These are phyloP conservation scores for Limnothrissa miodon DNA, from an alignment of 2,113 vertebrate species.

Conservation along the genomic window DNA sequence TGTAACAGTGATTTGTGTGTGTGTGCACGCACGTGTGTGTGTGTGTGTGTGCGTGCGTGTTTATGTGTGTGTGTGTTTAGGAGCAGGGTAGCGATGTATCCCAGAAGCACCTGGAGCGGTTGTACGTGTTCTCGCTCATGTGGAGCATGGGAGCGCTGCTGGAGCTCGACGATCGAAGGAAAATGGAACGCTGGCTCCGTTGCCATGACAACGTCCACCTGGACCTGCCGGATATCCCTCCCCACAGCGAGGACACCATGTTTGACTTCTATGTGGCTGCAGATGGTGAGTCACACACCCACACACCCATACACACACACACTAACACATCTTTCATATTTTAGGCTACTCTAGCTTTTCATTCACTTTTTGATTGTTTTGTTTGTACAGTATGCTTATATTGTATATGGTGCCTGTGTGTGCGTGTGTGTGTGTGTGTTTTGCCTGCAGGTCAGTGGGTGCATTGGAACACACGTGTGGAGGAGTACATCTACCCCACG, in stretches of 20 bases:
- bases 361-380: no score
- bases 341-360: no score
- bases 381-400: no score
- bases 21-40: neutral
- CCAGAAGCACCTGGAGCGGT: constrained; percentile 76
- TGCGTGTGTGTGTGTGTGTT: constrained; percentile 9
- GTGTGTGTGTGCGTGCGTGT: neutral
- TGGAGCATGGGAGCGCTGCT: constrained; percentile 91
- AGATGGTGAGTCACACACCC: constrained; percentile 71
- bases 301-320: neutral
- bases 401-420: neutral
- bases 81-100: constrained; percentile 81
- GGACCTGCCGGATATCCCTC: constrained; percentile 74
- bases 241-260: constrained; percentile 75
- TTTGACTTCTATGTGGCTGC: constrained; percentile 86
- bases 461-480: constrained; percentile 83
- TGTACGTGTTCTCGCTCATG: constrained; percentile 91
- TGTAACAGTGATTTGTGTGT: neutral
- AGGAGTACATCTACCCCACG: constrained; percentile 85
- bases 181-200: constrained; percentile 85
- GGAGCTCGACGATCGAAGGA: constrained; percentile 80
- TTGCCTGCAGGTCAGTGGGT: constrained; percentile 79
- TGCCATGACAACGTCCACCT: constrained; percentile 62
- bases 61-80: constrained; percentile 57
- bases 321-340: neutral